Conservation (phyloP, 2,113 vertebrate species). For the Alethe castanea region DNA sequence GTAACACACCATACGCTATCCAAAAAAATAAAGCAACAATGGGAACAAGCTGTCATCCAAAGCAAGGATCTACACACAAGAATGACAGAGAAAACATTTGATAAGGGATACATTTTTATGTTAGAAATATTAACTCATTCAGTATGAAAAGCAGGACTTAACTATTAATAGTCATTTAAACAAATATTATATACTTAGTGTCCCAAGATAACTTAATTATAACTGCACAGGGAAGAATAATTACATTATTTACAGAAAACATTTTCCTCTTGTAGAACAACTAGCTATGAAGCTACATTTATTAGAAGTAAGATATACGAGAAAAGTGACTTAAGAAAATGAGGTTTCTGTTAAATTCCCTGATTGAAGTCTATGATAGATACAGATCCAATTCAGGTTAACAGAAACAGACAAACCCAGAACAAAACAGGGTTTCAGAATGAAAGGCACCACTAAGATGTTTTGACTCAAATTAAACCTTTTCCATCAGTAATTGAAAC, state of each 20-base stretch:
- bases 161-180: neutral
- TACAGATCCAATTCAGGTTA: neutral
- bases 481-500: neutral
- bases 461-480: neutral
- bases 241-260: neutral
- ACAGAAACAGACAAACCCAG: neutral
- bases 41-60: neutral
- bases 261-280: neutral
- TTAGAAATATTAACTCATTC: neutral
- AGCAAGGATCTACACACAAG: neutral
- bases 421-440: neutral
- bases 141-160: neutral
- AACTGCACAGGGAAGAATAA: neutral
- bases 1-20: fast-evolving
- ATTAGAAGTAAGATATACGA: neutral
- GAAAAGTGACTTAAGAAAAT: neutral
- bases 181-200: neutral
- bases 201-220: neutral
- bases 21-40: neutral
- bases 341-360: neutral
- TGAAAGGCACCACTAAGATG: neutral
- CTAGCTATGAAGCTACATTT: neutral
- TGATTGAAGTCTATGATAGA: neutral
- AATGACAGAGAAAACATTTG: neutral
- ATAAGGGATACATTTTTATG: neutral